These are phyloP conservation scores for Andrena minutula DNA, from an alignment of 2,888 invertebrate species.

Conservation along the genomic window DNA sequence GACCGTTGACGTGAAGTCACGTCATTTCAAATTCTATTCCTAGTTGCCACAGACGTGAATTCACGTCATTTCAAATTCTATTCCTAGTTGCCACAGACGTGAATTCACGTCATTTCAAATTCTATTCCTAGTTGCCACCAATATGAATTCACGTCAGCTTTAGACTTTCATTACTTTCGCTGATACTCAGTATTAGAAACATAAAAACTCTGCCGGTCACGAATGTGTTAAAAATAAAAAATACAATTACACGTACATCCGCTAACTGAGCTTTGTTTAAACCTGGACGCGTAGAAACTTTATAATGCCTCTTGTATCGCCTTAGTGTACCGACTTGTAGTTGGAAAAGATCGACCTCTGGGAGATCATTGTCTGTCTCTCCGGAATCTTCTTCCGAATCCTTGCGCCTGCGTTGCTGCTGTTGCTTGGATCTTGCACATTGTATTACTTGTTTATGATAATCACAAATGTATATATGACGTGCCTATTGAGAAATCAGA, in stretches of 20 bases:
- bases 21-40: too few species aligned
- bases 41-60: too few species aligned
- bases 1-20: too few species aligned
- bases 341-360: conserved; percentile 97
- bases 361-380: conserved; percentile 95
- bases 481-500: conserved; percentile 87
- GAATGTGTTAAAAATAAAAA: too few species aligned
- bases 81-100: too few species aligned
- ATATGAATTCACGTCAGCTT: too few species aligned
- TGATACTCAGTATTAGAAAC: too few species aligned
- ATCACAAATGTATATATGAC: conserved; percentile 98
- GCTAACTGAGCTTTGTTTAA: conserved; percentile 98
- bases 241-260: conserved; percentile 90
- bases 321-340: conserved; percentile 97
- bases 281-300: conserved; percentile 95
- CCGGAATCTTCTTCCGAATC: conserved; percentile 98
- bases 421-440: conserved; percentile 95
- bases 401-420: conserved; percentile 88
- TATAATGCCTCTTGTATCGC: conserved; percentile 97
- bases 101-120: too few species aligned
- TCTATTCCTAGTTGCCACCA: too few species aligned
- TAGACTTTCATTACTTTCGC: too few species aligned
- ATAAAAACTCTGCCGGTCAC: too few species aligned
- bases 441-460: conserved; percentile 98
- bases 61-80: too few species aligned